phyloP scores from a whole-genome alignment of 2,888 invertebrate genomes.

The Orthosia gracilis region DNA sequence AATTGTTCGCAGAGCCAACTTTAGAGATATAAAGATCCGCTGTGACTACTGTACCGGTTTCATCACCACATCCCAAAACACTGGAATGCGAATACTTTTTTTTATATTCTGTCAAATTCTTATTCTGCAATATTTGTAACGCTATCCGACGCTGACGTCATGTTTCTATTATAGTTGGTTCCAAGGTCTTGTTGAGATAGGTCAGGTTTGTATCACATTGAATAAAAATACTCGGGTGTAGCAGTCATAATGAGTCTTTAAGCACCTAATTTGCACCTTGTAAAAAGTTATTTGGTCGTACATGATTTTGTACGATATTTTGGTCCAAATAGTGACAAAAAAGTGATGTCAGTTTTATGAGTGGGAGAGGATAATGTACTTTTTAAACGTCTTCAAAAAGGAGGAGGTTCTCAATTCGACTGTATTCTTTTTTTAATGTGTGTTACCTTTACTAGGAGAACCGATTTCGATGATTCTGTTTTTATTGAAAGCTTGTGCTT shows the following conservation, averaged over 20 bases:
- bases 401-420: no score
- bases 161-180: conserved; percentile 47
- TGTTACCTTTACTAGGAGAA: no score
- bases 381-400: not conserved
- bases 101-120: not conserved
- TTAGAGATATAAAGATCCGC: no score
- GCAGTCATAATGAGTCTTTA: conserved; percentile 2
- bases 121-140: conserved; percentile 30
- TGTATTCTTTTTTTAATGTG: no score
- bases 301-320: conserved; percentile 1
- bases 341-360: not conserved
- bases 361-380: not conserved
- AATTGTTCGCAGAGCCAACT: no score
- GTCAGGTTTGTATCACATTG: conserved; percentile 54
- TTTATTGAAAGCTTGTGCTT: no score
- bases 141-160: conserved; percentile 47
- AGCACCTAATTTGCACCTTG: not conserved
- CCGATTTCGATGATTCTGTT: no score
- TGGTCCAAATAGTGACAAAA: not conserved
- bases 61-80: conserved; percentile 1
- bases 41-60: conserved; percentile 6
- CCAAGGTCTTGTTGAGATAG: conserved; percentile 61
- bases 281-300: conserved; percentile 25
- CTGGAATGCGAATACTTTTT: conserved; percentile 29
- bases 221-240: conserved; percentile 18